Percentiles rank a stretch among this genome's conserved stretches.
phyloP scores from a whole-genome alignment of 2,888 invertebrate species.

The Brenthis daphne region DNA sequence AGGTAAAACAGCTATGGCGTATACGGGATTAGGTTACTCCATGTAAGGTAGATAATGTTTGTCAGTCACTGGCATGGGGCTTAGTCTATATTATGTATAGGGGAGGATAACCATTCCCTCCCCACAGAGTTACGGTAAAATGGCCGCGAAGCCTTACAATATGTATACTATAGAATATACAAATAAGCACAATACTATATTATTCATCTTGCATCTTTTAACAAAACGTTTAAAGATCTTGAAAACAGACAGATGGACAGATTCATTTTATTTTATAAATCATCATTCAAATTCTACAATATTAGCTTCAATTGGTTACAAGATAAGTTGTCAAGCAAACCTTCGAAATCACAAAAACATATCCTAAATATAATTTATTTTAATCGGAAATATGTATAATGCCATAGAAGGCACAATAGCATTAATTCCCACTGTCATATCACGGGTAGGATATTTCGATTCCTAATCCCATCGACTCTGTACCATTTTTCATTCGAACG shows the following conservation, averaged over 20 bases:
- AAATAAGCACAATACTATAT: background rate
- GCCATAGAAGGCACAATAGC: conserved; percentile 55
- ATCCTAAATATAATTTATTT: conserved; percentile 47
- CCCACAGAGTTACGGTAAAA: conserved; percentile 51
- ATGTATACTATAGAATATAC: background rate
- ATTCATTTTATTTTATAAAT: background rate
- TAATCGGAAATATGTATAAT: conserved; percentile 54
- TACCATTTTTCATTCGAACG: conserved; percentile 78
- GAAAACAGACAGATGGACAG: background rate
- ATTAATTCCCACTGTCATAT: conserved; percentile 61
- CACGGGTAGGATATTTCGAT: conserved; percentile 73
- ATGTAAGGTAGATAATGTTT: conserved; percentile 76
- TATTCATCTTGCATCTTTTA: conserved; percentile 1
- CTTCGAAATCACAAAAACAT: conserved; percentile 40
- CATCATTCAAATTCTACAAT: conserved; percentile 1
- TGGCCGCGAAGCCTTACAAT: conserved; percentile 41
- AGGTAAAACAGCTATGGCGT: too few species aligned
- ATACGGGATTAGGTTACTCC: conserved; percentile 73
- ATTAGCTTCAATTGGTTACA: conserved; percentile 5
- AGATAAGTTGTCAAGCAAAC: conserved; percentile 38
- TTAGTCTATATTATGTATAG: conserved; percentile 75
- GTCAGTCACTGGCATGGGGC: conserved; percentile 79
- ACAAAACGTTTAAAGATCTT: background rate
- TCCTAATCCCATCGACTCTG: conserved; percentile 75
- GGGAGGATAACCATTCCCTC: conserved; percentile 47